Percentiles rank a stretch among this genome's conserved stretches.
Evolutionary conservation across 2,113 vertebrate genomes (phyloP).

Genomic region (Abramis brama): DNA sequence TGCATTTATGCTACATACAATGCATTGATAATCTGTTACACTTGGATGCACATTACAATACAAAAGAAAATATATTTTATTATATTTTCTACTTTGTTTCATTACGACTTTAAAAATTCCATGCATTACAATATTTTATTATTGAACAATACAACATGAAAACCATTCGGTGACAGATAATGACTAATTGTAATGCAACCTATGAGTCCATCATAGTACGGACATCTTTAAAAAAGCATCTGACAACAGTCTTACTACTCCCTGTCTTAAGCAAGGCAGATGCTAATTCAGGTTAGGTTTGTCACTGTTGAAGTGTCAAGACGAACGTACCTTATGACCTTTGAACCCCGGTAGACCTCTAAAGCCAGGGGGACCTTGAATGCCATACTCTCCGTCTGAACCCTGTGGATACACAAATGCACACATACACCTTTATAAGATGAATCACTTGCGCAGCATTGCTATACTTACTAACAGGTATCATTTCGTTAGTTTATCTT

Average conservation of each 20-base stretch:
- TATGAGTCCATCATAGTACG: neutral
- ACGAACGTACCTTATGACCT: constrained; percentile 57
- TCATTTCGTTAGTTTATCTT: neutral
- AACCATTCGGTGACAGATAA: too few species aligned
- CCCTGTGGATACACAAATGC: constrained; percentile 50
- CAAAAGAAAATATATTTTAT: too few species aligned
- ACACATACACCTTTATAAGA: neutral
- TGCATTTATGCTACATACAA: too few species aligned
- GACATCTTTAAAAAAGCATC: neutral
- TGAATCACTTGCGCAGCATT: neutral
- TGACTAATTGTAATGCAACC: neutral
- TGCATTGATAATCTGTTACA: neutral
- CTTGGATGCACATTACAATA: neutral
- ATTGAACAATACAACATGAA: too few species aligned
- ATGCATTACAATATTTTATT: too few species aligned
- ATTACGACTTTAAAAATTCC: too few species aligned
- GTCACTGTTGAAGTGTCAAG: neutral
- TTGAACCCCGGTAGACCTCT: constrained; percentile 60
- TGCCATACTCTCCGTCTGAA: constrained; percentile 51
- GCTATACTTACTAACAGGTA: neutral
- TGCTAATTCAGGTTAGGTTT: neutral
- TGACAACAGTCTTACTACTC: too few species aligned
- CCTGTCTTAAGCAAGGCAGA: neutral
- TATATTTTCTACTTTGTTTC: too few species aligned
- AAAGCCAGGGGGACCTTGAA: constrained; percentile 55